phyloP scores from a whole-genome alignment of 2,888 invertebrate genomes.

The Harpagoxenus sublaevis region DNA sequence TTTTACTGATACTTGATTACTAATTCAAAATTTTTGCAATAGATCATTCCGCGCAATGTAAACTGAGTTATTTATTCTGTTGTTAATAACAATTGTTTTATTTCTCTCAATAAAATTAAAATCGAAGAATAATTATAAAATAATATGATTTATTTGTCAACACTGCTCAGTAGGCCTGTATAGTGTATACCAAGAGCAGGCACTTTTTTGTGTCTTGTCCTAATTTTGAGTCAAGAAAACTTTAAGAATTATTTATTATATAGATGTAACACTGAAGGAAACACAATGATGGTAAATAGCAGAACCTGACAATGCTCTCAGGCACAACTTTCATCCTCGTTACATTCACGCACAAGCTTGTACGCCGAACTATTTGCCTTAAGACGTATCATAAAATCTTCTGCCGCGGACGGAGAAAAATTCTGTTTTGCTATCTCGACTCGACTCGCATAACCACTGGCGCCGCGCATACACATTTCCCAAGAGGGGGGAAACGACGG shows the following conservation, averaged over 20 bases:
- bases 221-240: background rate
- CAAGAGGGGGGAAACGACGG: constrained; percentile 43
- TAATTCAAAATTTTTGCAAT: constrained; percentile 8
- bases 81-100: background rate
- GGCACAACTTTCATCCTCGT: constrained; percentile 58
- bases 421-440: constrained; percentile 44
- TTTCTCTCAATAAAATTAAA: background rate
- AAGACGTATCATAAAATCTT: constrained; percentile 64
- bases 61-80: background rate
- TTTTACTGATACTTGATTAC: background rate
- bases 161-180: background rate
- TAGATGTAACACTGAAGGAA: constrained; percentile 38
- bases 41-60: background rate
- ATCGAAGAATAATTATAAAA: background rate
- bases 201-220: background rate
- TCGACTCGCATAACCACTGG: constrained; percentile 59
- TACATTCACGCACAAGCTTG: background rate
- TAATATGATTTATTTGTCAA: background rate
- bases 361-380: constrained; percentile 58
- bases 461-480: constrained; percentile 53
- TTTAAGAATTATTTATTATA: background rate
- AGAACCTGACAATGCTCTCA: constrained; percentile 63
- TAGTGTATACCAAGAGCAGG: too few relatives aligned
- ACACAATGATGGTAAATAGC: constrained; percentile 59
- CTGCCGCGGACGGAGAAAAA: constrained; percentile 60